Percentiles rank a stretch among this genome's conserved stretches.
phyloP scores from a whole-genome alignment of 2,888 invertebrate species.

The Timandra comae region DNA sequence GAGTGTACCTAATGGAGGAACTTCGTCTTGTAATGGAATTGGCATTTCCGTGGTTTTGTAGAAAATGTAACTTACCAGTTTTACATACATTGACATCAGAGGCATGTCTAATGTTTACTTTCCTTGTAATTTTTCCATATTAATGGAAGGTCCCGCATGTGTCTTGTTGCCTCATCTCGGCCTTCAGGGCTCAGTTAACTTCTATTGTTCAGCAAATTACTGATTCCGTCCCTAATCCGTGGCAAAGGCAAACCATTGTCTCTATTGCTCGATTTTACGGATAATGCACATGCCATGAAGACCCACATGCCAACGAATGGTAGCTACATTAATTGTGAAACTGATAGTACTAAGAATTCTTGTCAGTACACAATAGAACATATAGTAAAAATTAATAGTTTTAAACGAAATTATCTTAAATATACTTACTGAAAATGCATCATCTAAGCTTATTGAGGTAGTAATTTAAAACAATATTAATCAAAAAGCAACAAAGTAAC shows the following conservation, averaged over 20 bases:
- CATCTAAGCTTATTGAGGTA: no score
- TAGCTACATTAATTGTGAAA: conserved; percentile 11
- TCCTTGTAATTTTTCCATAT: conserved; percentile 30
- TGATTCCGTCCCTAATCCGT: conserved; percentile 64
- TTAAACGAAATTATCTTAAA: no score
- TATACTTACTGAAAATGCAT: no score
- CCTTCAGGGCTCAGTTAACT: conserved; percentile 65
- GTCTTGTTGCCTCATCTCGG: conserved; percentile 47
- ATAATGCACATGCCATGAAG: conserved; percentile 39
- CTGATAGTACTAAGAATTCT: conserved; percentile 9
- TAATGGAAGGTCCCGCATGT: conserved; percentile 29
- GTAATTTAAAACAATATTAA: no score
- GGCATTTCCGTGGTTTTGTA: conserved; percentile 1
- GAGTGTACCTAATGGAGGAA: no score
- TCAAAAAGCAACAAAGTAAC: no score
- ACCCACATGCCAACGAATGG: conserved; percentile 19
- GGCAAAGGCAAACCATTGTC: conserved; percentile 52
- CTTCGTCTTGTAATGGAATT: conserved; percentile 17
- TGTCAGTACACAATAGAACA: conserved; percentile 4
- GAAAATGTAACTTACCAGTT: neutral
- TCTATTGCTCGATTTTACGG: conserved; percentile 60
- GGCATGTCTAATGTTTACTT: conserved; percentile 19
- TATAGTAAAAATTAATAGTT: neutral
- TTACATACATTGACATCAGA: conserved; percentile 2
- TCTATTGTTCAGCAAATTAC: conserved; percentile 67